Conservation (phyloP, 1,140 invertebrate genomes). For the Saccostrea glomerata region DNA sequence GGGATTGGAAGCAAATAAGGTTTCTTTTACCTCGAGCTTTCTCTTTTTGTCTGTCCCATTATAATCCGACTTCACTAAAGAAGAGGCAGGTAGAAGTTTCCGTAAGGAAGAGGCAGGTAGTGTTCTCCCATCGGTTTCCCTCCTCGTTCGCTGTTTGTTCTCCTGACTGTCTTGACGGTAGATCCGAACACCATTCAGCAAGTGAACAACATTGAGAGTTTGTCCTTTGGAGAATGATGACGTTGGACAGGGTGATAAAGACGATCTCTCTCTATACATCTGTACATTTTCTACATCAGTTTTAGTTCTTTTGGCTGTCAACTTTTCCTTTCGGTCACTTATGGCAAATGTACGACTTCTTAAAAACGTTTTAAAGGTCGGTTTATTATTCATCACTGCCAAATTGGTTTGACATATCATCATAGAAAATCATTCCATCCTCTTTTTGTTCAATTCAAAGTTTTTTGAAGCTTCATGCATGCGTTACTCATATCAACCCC, state of each 20-base stretch:
- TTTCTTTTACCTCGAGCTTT: too few species aligned
- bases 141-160: background rate
- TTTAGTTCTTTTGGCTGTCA: conserved; percentile 6
- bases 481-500: background rate
- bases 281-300: background rate
- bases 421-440: background rate
- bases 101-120: background rate
- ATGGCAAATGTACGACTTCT: background rate
- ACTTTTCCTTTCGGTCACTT: background rate
- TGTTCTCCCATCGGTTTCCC: background rate
- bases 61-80: background rate
- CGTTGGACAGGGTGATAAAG: background rate
- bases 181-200: background rate
- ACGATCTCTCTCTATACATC: background rate
- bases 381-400: background rate
- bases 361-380: background rate
- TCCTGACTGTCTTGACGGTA: background rate
- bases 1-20: too few species aligned
- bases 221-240: background rate
- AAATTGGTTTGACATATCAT: background rate
- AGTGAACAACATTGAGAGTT: background rate
- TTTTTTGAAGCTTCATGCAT: background rate
- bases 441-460: background rate
- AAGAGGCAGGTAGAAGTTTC: background rate
- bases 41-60: too few species aligned